Evolutionary conservation across 2,888 invertebrate genomes (phyloP).

Genomic region (Scaptodrosophila latifasciaeformis): DNA sequence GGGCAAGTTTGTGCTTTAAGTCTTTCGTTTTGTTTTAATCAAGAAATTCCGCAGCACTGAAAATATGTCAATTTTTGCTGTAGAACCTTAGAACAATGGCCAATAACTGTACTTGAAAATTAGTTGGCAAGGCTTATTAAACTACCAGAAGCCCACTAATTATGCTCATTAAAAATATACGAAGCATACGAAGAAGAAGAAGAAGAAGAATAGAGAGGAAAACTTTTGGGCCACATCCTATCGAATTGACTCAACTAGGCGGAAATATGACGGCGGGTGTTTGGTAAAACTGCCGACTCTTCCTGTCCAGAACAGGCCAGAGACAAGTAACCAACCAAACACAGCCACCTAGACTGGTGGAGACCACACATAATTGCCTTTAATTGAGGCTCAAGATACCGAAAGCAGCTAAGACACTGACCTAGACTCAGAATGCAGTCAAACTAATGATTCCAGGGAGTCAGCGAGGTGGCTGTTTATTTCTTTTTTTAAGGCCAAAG

Average conservation of each 20-base stretch:
- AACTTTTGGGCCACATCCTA: conserved; percentile 58
- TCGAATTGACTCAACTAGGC: conserved; percentile 27
- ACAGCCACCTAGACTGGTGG: conserved; percentile 4
- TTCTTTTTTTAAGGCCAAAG: too few species aligned
- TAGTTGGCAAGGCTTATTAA: conserved; percentile 17
- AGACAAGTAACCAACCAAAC: too few species aligned
- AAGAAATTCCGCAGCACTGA: too few species aligned
- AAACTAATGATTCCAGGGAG: too few species aligned
- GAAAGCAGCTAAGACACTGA: conserved; percentile 66
- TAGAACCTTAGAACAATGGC: conserved; percentile 53
- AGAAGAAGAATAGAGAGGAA: too few species aligned
- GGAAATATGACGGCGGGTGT: conserved; percentile 53
- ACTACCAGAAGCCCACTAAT: conserved; percentile 42
- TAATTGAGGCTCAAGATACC: conserved; percentile 61
- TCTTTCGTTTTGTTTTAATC: conserved; percentile 41
- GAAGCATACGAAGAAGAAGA: too few species aligned
- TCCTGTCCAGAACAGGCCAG: conserved; percentile 29
- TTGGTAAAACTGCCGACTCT: conserved; percentile 23
- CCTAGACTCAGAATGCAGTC: conserved; percentile 63
- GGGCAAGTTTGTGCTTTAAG: conserved; percentile 44
- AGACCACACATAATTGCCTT: conserved; percentile 58
- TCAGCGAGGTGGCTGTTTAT: too few species aligned
- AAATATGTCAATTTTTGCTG: conserved; percentile 45
- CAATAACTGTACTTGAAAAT: conserved; percentile 51
- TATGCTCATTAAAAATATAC: conserved; percentile 64